These are phyloP conservation scores for Rhegmatorhina hoffmannsi DNA, from an alignment of 2,113 vertebrate species.

Conservation along the genomic window DNA sequence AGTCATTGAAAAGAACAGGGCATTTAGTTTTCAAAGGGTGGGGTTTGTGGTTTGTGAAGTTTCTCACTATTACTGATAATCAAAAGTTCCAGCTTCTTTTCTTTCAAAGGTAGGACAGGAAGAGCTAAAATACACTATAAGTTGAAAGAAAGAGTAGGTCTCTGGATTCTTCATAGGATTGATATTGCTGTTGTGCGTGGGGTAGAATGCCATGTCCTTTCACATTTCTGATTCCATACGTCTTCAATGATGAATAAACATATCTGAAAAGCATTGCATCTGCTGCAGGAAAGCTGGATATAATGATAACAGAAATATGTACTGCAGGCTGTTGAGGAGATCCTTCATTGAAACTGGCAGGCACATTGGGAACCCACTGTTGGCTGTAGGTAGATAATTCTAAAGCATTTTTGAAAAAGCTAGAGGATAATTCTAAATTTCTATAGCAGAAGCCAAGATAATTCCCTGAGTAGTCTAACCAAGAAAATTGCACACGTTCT, in stretches of 20 bases:
- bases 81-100: not conserved
- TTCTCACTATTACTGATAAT: not conserved
- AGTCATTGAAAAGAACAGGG: not conserved
- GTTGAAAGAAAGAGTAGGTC: not conserved
- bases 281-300: not conserved
- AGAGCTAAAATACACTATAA: not conserved
- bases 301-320: not conserved
- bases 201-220: not conserved
- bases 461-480: conserved; percentile 25
- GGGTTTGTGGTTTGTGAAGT: not conserved
- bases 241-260: not conserved
- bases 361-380: conserved; percentile 36
- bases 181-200: not conserved
- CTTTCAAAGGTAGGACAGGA: not conserved
- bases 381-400: conserved; percentile 54
- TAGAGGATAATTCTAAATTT: conserved; percentile 49
- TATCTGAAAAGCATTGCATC: conserved; percentile 27
- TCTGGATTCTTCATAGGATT: not conserved
- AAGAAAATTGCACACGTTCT: conserved; percentile 49
- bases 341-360: conserved; percentile 63
- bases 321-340: not conserved
- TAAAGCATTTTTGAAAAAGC: conserved; percentile 42
- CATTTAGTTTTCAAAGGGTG: not conserved
- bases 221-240: not conserved
- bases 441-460: conserved; percentile 34